These are phyloP conservation scores for Scelioninae gen. 1 DNA, from an alignment of 2,888 invertebrate genomes.

Conservation along the genomic window DNA sequence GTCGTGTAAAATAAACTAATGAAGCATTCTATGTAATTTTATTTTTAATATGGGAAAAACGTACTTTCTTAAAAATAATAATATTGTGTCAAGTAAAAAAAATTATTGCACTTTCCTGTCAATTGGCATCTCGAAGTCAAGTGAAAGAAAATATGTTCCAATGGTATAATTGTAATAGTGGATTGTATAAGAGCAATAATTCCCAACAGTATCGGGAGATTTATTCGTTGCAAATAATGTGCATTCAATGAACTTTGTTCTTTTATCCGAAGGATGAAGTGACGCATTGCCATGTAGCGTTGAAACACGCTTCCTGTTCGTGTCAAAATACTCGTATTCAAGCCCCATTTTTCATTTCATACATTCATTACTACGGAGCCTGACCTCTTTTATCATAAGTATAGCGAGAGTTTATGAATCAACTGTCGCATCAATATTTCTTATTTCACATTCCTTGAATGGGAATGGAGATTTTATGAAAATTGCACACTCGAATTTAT, in stretches of 20 bases:
- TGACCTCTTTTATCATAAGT: conserved; percentile 59
- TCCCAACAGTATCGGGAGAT: conserved; percentile 55
- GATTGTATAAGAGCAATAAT: conserved; percentile 47
- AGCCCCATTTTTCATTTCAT: conserved; percentile 58
- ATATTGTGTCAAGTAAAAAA: not conserved
- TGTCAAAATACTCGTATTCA: conserved; percentile 58
- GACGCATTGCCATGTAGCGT: conserved; percentile 57
- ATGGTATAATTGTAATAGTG: conserved; percentile 37
- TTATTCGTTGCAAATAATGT: conserved; percentile 58
- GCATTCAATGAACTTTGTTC: conserved; percentile 60
- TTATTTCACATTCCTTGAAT: conserved; percentile 46
- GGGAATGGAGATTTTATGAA: conserved; percentile 29
- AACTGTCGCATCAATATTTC: conserved; percentile 50
- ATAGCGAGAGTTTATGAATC: conserved; percentile 54
- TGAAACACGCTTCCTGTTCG: conserved; percentile 54
- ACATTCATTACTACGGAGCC: conserved; percentile 52
- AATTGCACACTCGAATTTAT: conserved; percentile 6
- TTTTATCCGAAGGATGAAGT: conserved; percentile 58
- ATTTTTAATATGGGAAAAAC: too few species aligned
- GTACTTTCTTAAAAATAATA: too few species aligned
- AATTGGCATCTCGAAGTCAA: conserved; percentile 4
- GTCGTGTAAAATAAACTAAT: too few species aligned
- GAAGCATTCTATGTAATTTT: too few species aligned
- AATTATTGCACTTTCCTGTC: conserved; percentile 13
- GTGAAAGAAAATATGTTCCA: conserved; percentile 37